These are phyloP conservation scores for Mizuhopecten yessoensis DNA, from an alignment of 1,140 invertebrate species.

Conservation along the genomic window DNA sequence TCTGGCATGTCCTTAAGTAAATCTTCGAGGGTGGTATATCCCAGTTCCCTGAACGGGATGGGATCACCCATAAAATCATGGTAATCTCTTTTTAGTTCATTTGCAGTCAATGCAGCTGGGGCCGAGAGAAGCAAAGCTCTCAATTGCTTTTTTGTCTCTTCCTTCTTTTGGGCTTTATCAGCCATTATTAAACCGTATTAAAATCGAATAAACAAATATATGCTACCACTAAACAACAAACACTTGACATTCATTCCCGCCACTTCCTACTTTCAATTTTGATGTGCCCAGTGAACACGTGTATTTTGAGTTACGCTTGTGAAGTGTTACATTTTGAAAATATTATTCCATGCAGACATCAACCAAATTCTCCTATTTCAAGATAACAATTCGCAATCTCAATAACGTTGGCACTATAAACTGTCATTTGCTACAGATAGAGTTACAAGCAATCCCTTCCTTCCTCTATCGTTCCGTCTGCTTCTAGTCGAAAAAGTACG, in stretches of 20 bases:
- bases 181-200: slow-evolving; percentile 63
- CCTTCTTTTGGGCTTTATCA: slow-evolving; percentile 64
- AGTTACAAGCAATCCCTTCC: too few species aligned
- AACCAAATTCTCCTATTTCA: neutral
- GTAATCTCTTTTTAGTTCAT: slow-evolving; percentile 74
- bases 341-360: neutral
- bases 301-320: neutral
- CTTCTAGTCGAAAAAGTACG: neutral
- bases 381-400: neutral
- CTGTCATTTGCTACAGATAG: too few species aligned
- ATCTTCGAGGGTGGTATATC: slow-evolving; percentile 71
- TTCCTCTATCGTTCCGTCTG: neutral
- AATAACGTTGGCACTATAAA: too few species aligned
- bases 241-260: neutral
- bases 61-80: slow-evolving; percentile 68
- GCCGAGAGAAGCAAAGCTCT: slow-evolving; percentile 75
- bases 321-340: neutral
- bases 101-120: slow-evolving; percentile 70
- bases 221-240: neutral
- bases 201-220: neutral
- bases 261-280: neutral
- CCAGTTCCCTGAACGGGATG: slow-evolving; percentile 71
- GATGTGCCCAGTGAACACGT: slow-evolving; percentile 14
- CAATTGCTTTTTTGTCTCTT: slow-evolving; percentile 72
- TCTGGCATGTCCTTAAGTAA: slow-evolving; percentile 76